Evolutionary conservation across 1,140 invertebrate genomes (phyloP).

Genomic region (Pseudomyrmex dendroicus): DNA sequence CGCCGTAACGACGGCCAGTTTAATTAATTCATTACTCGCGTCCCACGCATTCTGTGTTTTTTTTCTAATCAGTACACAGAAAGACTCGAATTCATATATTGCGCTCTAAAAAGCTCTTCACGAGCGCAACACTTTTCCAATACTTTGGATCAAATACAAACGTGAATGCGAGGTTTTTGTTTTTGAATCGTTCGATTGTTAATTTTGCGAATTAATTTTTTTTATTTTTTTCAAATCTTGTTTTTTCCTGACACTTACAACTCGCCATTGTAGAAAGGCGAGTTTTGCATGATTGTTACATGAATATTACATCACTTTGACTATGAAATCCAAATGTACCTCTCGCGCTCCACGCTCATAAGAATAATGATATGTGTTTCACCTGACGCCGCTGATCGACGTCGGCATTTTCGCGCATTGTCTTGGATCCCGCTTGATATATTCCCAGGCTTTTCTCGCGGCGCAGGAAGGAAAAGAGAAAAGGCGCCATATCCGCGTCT

Average conservation of each 20-base stretch:
- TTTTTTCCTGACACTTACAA: too few species aligned
- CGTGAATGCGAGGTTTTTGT: too few species aligned
- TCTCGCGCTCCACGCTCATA: neutral
- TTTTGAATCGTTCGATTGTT: too few species aligned
- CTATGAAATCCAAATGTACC: neutral
- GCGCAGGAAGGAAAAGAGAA: constrained; percentile 32
- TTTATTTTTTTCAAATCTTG: too few species aligned
- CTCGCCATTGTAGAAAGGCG: too few species aligned
- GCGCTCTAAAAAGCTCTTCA: constrained; percentile 73
- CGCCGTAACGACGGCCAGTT: constrained; percentile 66
- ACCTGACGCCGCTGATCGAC: neutral
- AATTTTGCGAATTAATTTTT: too few species aligned
- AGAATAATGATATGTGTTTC: constrained; percentile 19
- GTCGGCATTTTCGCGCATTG: neutral
- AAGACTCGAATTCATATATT: constrained; percentile 48
- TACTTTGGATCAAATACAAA: too few species aligned
- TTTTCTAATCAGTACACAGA: constrained; percentile 58
- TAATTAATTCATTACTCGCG: constrained; percentile 77
- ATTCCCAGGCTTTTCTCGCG: constrained; percentile 26
- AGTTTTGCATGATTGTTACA: too few species aligned
- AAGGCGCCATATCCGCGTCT: constrained; percentile 43
- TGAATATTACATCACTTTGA: too few species aligned
- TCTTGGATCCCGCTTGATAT: constrained; percentile 9
- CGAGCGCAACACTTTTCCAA: neutral
- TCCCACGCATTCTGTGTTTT: constrained; percentile 47